These are phyloP conservation scores for Elymnias hypermnestra DNA, from an alignment of 1,140 invertebrate genomes.

Conservation along the genomic window DNA sequence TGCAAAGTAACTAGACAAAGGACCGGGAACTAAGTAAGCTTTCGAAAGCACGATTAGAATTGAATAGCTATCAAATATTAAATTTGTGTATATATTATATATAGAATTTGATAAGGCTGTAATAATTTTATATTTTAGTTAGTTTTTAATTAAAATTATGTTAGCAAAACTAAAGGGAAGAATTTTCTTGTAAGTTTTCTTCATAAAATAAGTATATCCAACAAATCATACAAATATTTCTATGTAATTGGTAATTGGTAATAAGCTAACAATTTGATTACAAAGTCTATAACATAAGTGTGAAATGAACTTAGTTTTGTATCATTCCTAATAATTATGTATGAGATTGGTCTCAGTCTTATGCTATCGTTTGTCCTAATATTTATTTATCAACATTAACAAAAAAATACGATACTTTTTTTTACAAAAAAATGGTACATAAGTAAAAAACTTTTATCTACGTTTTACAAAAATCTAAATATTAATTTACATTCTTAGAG, in stretches of 20 bases:
- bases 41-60: constrained; percentile 13
- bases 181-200: no score
- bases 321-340: constrained; percentile 13
- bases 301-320: constrained; percentile 12
- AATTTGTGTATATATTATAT: no score
- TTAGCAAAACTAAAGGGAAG: no score
- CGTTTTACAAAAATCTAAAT: constrained; percentile 5
- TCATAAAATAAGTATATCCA: no score
- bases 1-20: neutral
- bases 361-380: constrained; percentile 30
- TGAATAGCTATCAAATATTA: no score
- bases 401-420: no score
- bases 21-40: neutral
- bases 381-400: constrained; percentile 15
- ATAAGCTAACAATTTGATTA: no score
- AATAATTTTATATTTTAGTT: no score
- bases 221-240: no score
- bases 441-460: constrained; percentile 23
- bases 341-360: constrained; percentile 61
- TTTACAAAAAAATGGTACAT: constrained; percentile 22
- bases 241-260: no score
- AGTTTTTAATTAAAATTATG: no score
- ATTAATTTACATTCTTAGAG: constrained; percentile 16
- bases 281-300: constrained; percentile 12
- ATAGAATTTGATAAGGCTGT: no score